These are phyloP conservation scores for Solenopsis fugax DNA, from an alignment of 1,140 invertebrate genomes.

Conservation along the genomic window DNA sequence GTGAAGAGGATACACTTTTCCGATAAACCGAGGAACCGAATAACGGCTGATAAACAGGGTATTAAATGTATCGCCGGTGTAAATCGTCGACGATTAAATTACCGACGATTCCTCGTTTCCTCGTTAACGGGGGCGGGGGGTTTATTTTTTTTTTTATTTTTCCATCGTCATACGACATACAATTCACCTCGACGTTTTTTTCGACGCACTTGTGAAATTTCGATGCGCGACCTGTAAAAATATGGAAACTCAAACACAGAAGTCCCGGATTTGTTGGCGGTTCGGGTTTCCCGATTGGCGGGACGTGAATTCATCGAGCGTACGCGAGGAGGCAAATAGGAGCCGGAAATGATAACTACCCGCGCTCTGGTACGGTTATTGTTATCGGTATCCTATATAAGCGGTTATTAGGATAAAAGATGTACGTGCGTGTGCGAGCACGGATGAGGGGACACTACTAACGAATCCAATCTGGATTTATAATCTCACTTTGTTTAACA, in stretches of 20 bases:
- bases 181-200: slow-evolving; percentile 39
- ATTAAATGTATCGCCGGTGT: slow-evolving; percentile 45
- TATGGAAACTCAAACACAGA: slow-evolving; percentile 35
- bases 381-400: slow-evolving; percentile 33
- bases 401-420: slow-evolving; percentile 50
- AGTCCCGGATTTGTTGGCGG: slow-evolving; percentile 27
- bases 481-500: slow-evolving; percentile 6
- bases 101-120: slow-evolving; percentile 8
- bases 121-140: neutral
- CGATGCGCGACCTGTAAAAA: slow-evolving; percentile 34
- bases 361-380: slow-evolving; percentile 4
- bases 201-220: slow-evolving; percentile 13
- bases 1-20: slow-evolving; percentile 30
- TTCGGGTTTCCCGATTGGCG: slow-evolving; percentile 20
- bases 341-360: slow-evolving; percentile 54
- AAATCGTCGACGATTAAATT: slow-evolving; percentile 29
- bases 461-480: slow-evolving; percentile 12
- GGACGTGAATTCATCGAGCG: slow-evolving; percentile 41
- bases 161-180: neutral
- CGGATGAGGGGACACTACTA: neutral
- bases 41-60: slow-evolving; percentile 50
- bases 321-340: slow-evolving; percentile 43
- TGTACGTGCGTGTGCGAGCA: slow-evolving; percentile 5
- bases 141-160: neutral
- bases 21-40: slow-evolving; percentile 58